Evolutionary conservation across 2,888 invertebrate genomes (phyloP).

Genomic region (Pristionchus exspectatus): DNA sequence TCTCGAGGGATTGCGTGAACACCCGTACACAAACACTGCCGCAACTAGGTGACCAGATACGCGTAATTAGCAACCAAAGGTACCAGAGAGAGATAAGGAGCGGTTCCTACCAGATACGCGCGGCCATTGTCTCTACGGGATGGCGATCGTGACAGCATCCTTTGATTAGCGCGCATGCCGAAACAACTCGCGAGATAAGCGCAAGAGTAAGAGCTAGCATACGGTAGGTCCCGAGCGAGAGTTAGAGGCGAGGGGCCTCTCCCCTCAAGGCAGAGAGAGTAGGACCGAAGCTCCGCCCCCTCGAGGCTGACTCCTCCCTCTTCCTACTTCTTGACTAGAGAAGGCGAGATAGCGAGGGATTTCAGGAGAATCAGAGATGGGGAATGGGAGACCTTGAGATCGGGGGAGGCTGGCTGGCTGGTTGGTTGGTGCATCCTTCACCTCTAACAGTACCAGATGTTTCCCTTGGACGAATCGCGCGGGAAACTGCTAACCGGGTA

Average conservation of each 20-base stretch:
- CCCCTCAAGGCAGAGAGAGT: neutral
- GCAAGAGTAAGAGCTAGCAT: neutral
- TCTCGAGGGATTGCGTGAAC: neutral
- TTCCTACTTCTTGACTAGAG: neutral
- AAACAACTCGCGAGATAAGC: neutral
- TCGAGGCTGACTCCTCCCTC: constrained; percentile 1
- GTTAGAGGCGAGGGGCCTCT: neutral
- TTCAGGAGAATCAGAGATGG: neutral
- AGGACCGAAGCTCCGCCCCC: constrained; percentile 39
- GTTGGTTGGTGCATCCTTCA: neutral
- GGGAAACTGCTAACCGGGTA: constrained; percentile 26
- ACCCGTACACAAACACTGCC: constrained; percentile 24
- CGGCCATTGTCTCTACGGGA: constrained; percentile 17
- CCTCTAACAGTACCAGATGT: constrained; percentile 44
- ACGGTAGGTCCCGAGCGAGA: constrained; percentile 40
- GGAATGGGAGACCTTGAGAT: constrained; percentile 9
- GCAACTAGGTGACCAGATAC: constrained; percentile 21
- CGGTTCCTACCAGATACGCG: neutral
- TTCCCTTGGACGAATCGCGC: constrained; percentile 1
- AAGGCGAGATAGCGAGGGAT: neutral
- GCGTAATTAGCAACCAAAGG: constrained; percentile 30
- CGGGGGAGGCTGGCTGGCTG: no score
- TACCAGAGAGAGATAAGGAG: neutral
- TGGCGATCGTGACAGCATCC: neutral
- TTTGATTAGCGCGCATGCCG: neutral